Base-by-base conservation (phyloP, 1,140 invertebrate species). In the Drosophila azteca region DNA sequence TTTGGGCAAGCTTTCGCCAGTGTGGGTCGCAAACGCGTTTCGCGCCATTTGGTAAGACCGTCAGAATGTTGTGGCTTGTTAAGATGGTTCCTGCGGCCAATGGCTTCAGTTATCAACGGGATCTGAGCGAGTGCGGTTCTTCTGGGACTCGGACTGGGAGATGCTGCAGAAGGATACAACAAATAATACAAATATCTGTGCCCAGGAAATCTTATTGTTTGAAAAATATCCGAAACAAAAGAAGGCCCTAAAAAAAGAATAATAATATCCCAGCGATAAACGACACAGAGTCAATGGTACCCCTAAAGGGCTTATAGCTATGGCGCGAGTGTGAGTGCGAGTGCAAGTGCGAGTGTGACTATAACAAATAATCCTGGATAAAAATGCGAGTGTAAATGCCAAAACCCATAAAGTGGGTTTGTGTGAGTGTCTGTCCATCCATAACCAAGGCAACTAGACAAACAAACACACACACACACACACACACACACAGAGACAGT, bases 41-140 rank as follows among this genome's bases (percentile, higher is more conserved):
- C 78, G 74, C 82, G 81, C 81, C 82, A 57, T 74, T 85, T 85
- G 82, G 82, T 85, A 85, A 85, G 83, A 85, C 71, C 31, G 46
- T 20, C 51, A 46, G 24, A 44, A 11, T 35, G 31, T 31, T 26
- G 24, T 8, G 24, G 44, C 67, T 87, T 85, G 82, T 87, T 85
- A 85, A 85, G 82, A 85, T 73, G 54, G 45, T 48, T 62, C 57
- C 63, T 54, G 49, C 76, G 55, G 72, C 26, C 35, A 24, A n/a
- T n/a, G 39, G 31, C 31, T 26, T 61, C 78, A 85, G 82, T 85
- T 85, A 78, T 82, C 82, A 87, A 62, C 82, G 65, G 82, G 15
- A 66, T 55, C 59, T 63, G 50, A 49, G 43, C 70, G 82, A 71
- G 74, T 68, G 71, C 82, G 82, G 82, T 87, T 71, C 82, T n/a